phyloP scores from a whole-genome alignment of 2,797 vertebrate genomes.

The Pseudotriccus pelzelni region DNA sequence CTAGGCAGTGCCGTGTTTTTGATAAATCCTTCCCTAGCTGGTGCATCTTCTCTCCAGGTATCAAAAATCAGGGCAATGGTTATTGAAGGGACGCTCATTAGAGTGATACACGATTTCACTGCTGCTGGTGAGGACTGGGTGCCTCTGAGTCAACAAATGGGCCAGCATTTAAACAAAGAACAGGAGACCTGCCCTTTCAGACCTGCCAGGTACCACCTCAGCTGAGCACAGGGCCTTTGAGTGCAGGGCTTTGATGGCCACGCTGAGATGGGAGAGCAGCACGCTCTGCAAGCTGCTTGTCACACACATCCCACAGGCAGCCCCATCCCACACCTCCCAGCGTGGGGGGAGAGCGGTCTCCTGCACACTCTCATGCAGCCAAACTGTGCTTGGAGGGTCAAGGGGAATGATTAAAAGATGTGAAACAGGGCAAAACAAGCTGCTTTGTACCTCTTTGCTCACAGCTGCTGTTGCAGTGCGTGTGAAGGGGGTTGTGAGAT shows the following conservation, averaged over 20 bases:
- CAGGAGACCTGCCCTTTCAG: constrained; percentile 53
- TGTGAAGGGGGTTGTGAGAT: rapidly evolving
- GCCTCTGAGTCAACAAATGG: constrained; percentile 72
- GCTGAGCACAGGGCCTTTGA: neutral
- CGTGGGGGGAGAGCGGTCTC: neutral
- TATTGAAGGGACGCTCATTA: constrained; percentile 76
- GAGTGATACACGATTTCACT: constrained; percentile 47
- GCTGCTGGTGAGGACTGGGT: constrained; percentile 55
- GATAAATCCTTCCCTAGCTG: constrained; percentile 72
- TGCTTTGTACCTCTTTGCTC: neutral
- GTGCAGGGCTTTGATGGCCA: constrained; percentile 21
- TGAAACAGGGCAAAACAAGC: neutral
- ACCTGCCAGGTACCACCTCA: neutral
- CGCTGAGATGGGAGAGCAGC: neutral
- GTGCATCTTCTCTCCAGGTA: constrained; percentile 78
- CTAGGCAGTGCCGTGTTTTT: constrained; percentile 74
- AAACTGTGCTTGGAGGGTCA: neutral
- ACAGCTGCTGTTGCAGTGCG: rapidly evolving
- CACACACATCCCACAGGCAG: neutral
- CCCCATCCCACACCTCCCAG: neutral
- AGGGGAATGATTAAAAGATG: neutral
- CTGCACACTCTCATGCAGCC: neutral
- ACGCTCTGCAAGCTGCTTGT: neutral
- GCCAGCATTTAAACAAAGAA: constrained; percentile 75
- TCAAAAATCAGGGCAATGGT: constrained; percentile 75